phyloP scores from a whole-genome alignment of 1,140 invertebrate species.

The Diachasma alloeum region DNA sequence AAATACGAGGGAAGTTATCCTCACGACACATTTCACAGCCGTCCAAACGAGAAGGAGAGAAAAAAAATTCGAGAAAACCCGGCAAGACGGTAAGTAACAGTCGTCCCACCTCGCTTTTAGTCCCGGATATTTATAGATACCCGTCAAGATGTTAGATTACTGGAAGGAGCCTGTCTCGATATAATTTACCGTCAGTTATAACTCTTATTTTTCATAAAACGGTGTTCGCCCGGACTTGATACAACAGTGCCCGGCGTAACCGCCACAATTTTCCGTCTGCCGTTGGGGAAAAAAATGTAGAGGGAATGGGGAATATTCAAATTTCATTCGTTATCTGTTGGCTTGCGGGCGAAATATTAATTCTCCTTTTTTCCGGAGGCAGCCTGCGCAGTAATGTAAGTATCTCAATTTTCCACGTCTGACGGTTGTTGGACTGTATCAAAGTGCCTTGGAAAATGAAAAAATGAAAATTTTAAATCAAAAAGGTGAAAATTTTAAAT shows the following conservation, averaged over 20 bases:
- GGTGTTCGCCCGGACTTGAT: slow-evolving; percentile 27
- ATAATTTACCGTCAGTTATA: slow-evolving; percentile 48
- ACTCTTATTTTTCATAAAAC: slow-evolving; percentile 60
- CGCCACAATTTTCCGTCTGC: not conserved
- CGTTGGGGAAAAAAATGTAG: not conserved
- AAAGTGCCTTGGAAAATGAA: no score
- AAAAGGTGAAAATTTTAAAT: not conserved
- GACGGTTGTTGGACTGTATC: not conserved
- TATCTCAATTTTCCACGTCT: not conserved
- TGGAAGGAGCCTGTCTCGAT: slow-evolving; percentile 34
- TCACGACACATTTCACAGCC: not conserved
- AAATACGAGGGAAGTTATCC: not conserved
- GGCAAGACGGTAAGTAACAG: not conserved
- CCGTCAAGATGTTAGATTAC: slow-evolving; percentile 35
- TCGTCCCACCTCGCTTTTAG: not conserved
- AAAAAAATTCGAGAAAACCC: not conserved
- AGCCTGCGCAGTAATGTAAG: not conserved
- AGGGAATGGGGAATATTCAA: slow-evolving; percentile 40
- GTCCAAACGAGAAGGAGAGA: not conserved
- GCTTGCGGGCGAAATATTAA: slow-evolving; percentile 20
- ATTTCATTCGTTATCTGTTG: slow-evolving; percentile 46
- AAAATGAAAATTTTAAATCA: not conserved
- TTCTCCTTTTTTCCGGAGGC: slow-evolving; percentile 33
- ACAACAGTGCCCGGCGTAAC: not conserved
- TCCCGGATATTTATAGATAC: slow-evolving; percentile 15